These are phyloP conservation scores for Tinamus guttatus DNA, from an alignment of 2,113 vertebrate species.

Conservation along the genomic window DNA sequence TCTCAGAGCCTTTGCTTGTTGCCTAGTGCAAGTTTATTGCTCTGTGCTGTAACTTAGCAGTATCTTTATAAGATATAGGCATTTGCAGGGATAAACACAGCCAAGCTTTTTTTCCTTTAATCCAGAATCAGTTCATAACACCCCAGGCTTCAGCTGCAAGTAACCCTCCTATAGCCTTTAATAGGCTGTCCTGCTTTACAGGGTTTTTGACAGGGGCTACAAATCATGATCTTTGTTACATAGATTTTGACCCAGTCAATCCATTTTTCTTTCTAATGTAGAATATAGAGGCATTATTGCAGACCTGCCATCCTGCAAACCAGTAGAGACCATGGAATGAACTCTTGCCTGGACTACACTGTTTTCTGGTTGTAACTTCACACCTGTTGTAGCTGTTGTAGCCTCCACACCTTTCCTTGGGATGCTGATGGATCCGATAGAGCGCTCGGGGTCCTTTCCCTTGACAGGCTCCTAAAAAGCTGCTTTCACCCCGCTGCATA, in stretches of 20 bases:
- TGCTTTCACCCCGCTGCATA: background rate
- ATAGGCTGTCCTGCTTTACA: background rate
- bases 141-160: background rate
- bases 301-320: background rate
- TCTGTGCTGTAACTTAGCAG: background rate
- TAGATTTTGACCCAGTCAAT: no score
- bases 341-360: background rate
- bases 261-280: background rate
- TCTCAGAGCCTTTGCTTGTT: conserved; percentile 11
- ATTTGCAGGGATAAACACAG: background rate
- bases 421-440: background rate
- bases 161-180: background rate
- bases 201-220: background rate
- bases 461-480: background rate
- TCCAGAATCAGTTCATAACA: background rate
- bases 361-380: background rate
- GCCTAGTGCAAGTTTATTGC: background rate
- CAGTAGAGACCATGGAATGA: background rate
- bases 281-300: background rate
- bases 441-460: background rate
- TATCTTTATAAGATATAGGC: fast-evolving
- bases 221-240: background rate
- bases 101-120: background rate
- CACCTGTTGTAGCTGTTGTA: no score
- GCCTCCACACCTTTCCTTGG: background rate